Percentiles rank a stretch among this genome's conserved stretches.
Conservation (phyloP, 2,797 vertebrate genomes). For the Esox lucius region DNA sequence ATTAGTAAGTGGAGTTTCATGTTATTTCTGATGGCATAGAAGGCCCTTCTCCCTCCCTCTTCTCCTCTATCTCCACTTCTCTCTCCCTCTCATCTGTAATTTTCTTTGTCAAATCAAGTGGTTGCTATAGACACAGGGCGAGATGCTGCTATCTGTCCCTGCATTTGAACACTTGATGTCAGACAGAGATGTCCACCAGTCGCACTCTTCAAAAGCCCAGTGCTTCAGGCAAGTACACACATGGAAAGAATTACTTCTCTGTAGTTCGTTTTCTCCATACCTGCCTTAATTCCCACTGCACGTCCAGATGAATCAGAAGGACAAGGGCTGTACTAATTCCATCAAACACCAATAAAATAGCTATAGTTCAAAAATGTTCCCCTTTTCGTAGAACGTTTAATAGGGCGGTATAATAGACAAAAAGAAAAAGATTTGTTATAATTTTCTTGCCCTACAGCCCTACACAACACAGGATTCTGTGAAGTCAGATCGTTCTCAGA, state of each 20-base stretch:
- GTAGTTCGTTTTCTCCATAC: not conserved
- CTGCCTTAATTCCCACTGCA: conserved; percentile 4
- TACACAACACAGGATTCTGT: not conserved
- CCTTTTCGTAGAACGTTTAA: no score
- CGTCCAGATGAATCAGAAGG: no score
- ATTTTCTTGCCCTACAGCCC: not conserved
- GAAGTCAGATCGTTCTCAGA: not conserved
- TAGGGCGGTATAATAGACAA: no score
- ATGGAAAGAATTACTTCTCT: not conserved
- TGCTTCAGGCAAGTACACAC: not conserved
- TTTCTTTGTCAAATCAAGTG: not conserved
- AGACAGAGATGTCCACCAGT: not conserved
- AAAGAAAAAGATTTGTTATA: no score
- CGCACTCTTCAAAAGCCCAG: not conserved
- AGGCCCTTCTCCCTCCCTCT: not conserved
- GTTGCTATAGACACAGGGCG: not conserved
- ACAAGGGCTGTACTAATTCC: no score
- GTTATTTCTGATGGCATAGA: no score
- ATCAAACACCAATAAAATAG: no score
- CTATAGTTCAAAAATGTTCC: no score
- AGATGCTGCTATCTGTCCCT: not conserved
- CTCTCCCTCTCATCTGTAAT: not conserved
- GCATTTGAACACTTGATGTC: not conserved
- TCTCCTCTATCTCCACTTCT: not conserved
- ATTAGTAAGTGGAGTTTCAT: no score